Percentiles rank a stretch among this genome's conserved stretches.
phyloP scores from a whole-genome alignment of 2,888 invertebrate genomes.

The Lasioglossum figueresi region DNA sequence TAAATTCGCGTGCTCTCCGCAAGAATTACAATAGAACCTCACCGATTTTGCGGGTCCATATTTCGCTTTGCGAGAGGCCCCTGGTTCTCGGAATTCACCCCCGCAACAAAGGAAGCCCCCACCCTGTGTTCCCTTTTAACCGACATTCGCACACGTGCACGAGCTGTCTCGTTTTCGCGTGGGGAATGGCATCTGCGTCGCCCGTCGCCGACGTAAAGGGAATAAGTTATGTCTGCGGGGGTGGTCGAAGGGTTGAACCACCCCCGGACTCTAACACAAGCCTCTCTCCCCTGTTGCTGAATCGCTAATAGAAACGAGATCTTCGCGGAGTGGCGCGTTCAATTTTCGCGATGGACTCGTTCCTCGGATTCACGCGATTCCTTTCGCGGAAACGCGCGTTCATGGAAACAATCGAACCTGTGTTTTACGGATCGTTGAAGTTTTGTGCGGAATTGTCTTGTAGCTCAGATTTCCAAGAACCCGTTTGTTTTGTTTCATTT shows the following conservation, averaged over 20 bases:
- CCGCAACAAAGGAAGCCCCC: neutral
- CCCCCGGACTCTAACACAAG: neutral
- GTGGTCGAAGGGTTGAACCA: conserved; percentile 10
- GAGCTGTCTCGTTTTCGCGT: conserved; percentile 18
- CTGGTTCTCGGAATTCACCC: neutral
- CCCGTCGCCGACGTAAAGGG: conserved; percentile 39
- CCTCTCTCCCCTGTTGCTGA: conserved; percentile 14
- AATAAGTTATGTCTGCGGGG: conserved; percentile 43
- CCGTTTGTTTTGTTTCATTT: too few species aligned
- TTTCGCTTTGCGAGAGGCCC: neutral
- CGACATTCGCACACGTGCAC: conserved; percentile 13
- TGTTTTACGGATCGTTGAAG: neutral
- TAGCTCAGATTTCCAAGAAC: too few species aligned
- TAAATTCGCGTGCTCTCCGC: neutral
- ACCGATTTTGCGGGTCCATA: neutral
- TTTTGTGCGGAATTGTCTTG: too few species aligned
- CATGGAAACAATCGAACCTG: neutral
- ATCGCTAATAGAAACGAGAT: conserved; percentile 54
- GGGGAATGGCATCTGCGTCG: conserved; percentile 41
- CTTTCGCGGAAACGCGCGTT: conserved; percentile 1
- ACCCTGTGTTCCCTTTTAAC: neutral
- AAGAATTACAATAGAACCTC: neutral
- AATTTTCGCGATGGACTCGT: conserved; percentile 34
- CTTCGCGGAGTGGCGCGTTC: conserved; percentile 35
- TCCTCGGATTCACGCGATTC: neutral